Evolutionary conservation across 2,888 invertebrate species (phyloP), one percentile per base, ranked within the genome.

Genomic region (Chorisops tibialis): DNA sequence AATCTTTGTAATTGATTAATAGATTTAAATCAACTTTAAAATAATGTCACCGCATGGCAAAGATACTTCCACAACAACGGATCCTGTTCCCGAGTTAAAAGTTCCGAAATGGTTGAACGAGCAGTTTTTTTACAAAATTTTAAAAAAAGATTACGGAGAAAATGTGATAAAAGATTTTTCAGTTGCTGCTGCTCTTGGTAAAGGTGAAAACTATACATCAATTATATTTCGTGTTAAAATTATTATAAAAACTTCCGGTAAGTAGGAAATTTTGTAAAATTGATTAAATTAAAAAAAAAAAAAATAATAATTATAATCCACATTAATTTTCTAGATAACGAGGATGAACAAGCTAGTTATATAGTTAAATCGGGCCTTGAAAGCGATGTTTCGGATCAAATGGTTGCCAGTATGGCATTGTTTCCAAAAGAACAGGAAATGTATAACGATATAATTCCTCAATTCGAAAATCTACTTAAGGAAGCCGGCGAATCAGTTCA

Each of bases 181-280:
- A 21, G 48, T 30, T 2, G 9, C 47, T 5, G 14, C 47, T 21
- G 61, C 60, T 1, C 24, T 47, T n/a, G 50, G 35, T 12, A 56
- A 43, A 24, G 64, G 64, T 14, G 64, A 64, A 45, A 64, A 64
- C 24, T 64, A 61, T 52, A 50, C 51, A 3, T 64, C 61, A 12
- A 48, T 50, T 19, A 61, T 64, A 43, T 50, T 38, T 50, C 58
- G 61, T 2, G 48, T 59, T 3, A 19, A 35, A 14, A 21, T 61
- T 16, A 39, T 37, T 18, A 4, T 59, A 7, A 19, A 59, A n/a
- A n/a, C n/a, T n/a, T n/a, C n/a, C n/a, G n/a, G n/a, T n/a, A n/a
- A n/a, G n/a, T n/a, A n/a, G n/a, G n/a, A n/a, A n/a, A n/a, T n/a
- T n/a, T n/a, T n/a, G n/a, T n/a, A n/a, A n/a, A n/a, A n/a, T n/a